phyloP scores from a whole-genome alignment of 2,113 vertebrate species.

The Vireo altiloquus region DNA sequence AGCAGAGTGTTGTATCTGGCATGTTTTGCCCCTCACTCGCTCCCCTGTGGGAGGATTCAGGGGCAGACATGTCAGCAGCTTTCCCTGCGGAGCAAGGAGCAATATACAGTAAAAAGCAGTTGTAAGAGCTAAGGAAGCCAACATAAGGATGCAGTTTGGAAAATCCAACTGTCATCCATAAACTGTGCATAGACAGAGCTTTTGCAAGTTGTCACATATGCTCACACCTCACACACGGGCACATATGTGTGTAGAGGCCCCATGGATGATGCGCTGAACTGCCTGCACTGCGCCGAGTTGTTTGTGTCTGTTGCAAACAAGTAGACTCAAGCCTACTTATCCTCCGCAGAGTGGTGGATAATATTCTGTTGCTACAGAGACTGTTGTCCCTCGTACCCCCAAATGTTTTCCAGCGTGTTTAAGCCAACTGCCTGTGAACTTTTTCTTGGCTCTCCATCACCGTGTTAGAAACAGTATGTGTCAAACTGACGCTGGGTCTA shows the following conservation, averaged over 20 bases:
- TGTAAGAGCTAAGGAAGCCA: background rate
- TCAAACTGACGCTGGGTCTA: background rate
- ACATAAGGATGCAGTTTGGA: background rate
- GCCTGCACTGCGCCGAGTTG: background rate
- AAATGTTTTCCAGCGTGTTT: background rate
- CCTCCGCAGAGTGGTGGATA: background rate
- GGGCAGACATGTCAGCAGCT: background rate
- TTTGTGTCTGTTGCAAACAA: background rate
- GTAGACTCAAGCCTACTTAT: background rate
- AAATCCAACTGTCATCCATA: conserved; percentile 10
- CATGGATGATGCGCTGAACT: background rate
- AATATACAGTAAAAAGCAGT: background rate
- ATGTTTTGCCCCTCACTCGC: background rate
- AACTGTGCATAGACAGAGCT: background rate
- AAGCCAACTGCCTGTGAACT: background rate
- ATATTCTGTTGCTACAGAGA: background rate
- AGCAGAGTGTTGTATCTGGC: background rate
- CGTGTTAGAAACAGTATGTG: background rate
- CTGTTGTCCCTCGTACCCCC: background rate
- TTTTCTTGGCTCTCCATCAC: background rate
- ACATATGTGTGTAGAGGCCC: background rate
- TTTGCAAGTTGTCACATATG: background rate
- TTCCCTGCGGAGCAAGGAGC: background rate
- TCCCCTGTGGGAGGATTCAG: background rate
- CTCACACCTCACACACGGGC: background rate